Evolutionary conservation across 2,797 vertebrate genomes (phyloP).

Genomic region (Dicrostonyx torquatus): DNA sequence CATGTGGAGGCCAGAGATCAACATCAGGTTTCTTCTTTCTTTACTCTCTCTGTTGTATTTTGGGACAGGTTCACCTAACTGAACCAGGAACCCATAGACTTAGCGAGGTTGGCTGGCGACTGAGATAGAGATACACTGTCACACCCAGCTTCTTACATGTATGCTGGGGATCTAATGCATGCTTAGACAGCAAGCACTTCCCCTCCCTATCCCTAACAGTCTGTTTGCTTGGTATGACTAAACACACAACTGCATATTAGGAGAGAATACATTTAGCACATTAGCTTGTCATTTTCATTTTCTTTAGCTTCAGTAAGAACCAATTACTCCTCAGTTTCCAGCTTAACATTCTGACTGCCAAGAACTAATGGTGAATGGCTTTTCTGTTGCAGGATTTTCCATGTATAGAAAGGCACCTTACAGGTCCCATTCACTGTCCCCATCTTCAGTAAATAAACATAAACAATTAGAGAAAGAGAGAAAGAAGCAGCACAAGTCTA

Average conservation of each 20-base stretch:
- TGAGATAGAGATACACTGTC: background rate
- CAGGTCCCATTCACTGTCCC: constrained; percentile 88
- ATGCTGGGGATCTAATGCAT: background rate
- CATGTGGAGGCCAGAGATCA: background rate
- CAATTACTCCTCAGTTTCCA: background rate
- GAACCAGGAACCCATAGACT: background rate
- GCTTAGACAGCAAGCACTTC: background rate
- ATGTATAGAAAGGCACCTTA: constrained; percentile 69
- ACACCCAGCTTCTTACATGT: background rate
- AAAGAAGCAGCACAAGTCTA: constrained; percentile 75
- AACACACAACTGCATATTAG: background rate
- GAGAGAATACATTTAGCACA: background rate
- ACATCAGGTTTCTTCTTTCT: background rate
- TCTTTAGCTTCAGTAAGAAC: constrained; percentile 41
- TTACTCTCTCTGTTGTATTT: background rate
- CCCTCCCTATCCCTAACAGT: no score
- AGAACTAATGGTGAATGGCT: background rate
- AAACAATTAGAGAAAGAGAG: constrained; percentile 64
- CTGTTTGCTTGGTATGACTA: background rate
- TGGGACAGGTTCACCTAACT: background rate
- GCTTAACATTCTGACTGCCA: background rate
- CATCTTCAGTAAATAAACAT: constrained; percentile 80
- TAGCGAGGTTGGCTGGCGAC: background rate
- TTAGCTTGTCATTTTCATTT: background rate
- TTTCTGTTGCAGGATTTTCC: constrained; percentile 80